Evolutionary conservation across 2,888 invertebrate species (phyloP), one percentile per base, ranked within the genome.

Genomic region (Chrysina gloriosa): DNA sequence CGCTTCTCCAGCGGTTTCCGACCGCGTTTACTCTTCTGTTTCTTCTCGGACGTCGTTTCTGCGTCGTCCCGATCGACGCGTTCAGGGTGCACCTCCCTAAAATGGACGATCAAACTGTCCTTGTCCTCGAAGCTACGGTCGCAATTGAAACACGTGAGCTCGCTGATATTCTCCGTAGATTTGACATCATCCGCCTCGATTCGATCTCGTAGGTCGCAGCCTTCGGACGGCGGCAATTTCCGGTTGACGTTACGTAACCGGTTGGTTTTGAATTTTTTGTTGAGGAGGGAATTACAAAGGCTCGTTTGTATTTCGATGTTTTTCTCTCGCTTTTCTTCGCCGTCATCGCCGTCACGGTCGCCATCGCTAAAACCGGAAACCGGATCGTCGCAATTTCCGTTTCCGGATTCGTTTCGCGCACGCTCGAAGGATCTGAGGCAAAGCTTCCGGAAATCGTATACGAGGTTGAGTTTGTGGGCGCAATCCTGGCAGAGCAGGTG

Each of bases 391-490:
- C n/a, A 21, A 21, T 19, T 21, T 19, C 19, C 7, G 7, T 6
- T 9, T 50, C 27, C 1, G 25, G 1, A 1, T 6, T 29, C 63
- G 19, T 9, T 21, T 29, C 19, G 34, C 11, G n/a, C 14, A 29
- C 11, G 2, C 11, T 48, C 45, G 29, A 54, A 64, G 1, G 80
- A 78, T 14, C 72, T 73, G 19, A 80, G 72, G 70, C 80, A 80
- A 23, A 75, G 67, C 54, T 75, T 71, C 58, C 76, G 73, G 69
- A 81, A 81, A n/a, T 70, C 70, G 63, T 74, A 76, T 0, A 76
- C 73, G 11, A 70, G 72, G 52, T 78, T 73, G n/a, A 81, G 68
- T 56, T 77, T 72, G 21, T 74, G 50, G 9, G 69, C 66, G 69
- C 81, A 81, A 2, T 63, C 23, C 4, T 16, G 27, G 67, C 80